Evolutionary conservation across 2,797 vertebrate genomes (phyloP).

Genomic region (Dipus sagitta): DNA sequence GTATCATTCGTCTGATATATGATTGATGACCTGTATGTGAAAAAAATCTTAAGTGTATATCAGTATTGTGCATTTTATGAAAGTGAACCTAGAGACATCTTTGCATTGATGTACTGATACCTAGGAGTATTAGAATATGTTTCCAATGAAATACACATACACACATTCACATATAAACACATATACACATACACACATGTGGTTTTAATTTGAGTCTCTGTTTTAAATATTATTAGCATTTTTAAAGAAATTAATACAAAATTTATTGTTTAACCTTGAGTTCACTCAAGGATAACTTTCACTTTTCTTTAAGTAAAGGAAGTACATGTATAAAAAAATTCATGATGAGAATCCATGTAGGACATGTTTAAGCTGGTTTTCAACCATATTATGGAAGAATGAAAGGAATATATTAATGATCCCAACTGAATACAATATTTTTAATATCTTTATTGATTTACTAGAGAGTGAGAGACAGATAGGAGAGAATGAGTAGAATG

Average conservation of each 20-base stretch:
- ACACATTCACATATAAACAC: background rate
- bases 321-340: background rate
- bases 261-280: constrained; percentile 20
- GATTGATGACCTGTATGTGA: background rate
- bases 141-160: background rate
- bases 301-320: background rate
- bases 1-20: background rate
- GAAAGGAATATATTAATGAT: background rate
- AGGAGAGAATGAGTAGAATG: no score
- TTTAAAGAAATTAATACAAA: background rate
- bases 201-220: background rate
- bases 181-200: background rate
- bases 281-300: background rate
- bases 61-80: constrained; percentile 22
- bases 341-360: background rate
- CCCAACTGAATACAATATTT: background rate
- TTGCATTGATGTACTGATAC: background rate
- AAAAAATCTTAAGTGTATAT: background rate
- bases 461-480: no score
- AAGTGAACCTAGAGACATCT: background rate
- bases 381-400: background rate
- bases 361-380: constrained; percentile 28
- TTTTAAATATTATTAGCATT: background rate
- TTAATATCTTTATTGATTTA: no score
- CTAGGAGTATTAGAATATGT: background rate